Conservation (phyloP, 1,140 invertebrate species). For the Drosophila parabipectinata region DNA sequence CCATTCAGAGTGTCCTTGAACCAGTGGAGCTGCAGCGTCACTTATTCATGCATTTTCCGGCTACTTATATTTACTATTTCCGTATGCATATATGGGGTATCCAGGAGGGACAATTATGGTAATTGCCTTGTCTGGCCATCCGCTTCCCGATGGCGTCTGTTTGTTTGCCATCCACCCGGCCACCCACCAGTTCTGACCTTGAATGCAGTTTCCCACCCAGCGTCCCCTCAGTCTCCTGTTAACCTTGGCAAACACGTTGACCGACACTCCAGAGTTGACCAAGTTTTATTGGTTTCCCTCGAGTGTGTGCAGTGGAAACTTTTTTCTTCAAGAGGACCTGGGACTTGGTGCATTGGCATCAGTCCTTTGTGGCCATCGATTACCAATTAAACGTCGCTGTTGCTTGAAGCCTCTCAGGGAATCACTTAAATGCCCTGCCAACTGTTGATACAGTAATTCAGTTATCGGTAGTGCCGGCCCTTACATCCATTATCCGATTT, state of each 20-base stretch:
- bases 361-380: slow-evolving; percentile 21
- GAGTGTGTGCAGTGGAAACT: slow-evolving; percentile 41
- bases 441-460: slow-evolving; percentile 24
- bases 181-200: slow-evolving; percentile 20
- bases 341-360: neutral
- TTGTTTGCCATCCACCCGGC: slow-evolving; percentile 24
- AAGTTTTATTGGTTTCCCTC: slow-evolving; percentile 64
- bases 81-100: neutral
- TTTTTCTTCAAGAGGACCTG: slow-evolving; percentile 9
- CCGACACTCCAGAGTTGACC: slow-evolving; percentile 56
- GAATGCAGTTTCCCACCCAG: slow-evolving; percentile 20
- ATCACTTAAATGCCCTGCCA: slow-evolving; percentile 12
- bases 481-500: slow-evolving; percentile 40
- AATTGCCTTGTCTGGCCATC: slow-evolving; percentile 31
- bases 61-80: slow-evolving; percentile 10
- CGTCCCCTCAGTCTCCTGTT: neutral
- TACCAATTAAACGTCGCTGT: slow-evolving; percentile 29
- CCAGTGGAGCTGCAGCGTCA: slow-evolving; percentile 11
- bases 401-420: neutral
- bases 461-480: slow-evolving; percentile 1
- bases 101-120: slow-evolving; percentile 39
- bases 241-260: slow-evolving; percentile 42
- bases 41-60: slow-evolving; percentile 24
- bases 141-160: slow-evolving; percentile 2
- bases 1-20: slow-evolving; percentile 24